Base-by-base conservation (phyloP, 1,140 invertebrate species). In the Caenorhabditis latens region DNA sequence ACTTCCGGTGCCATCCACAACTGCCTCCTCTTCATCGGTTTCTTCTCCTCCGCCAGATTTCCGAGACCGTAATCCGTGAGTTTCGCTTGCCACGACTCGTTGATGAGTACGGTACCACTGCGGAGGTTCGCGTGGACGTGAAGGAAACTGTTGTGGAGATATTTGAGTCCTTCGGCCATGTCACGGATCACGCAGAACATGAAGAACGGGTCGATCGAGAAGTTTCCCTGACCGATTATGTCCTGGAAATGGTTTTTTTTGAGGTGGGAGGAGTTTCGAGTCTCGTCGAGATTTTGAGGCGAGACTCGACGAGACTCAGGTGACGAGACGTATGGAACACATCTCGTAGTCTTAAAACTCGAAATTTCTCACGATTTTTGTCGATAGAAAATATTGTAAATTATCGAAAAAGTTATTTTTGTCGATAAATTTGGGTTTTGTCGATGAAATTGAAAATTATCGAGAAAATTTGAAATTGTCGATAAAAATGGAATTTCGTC, bases 71-170 rank as follows among this genome's bases (percentile, higher is more conserved):
- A 87, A 65, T 89, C 89, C 67, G 84, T 89, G 4, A 89, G 58
- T 82, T 89, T 88, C 16, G 86, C 89, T 67, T 89, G 87, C 89
- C 89, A 89, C 9, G 89, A 63, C 21, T 89, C 88, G 42, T 89
- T 86, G 13, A 89, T 79, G 0, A 89, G 67, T 79, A 89, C 90
- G 53, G 65, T 87, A 57, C 63, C 85, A 32, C 89, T 90, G 16
- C 79, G 46, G 0, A 89, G 84, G 11, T 86, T 88, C 4, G 71
- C 89, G 55, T 89, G 89, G 16, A 85, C 63, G 19, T 82, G 46
- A 2, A 89, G 71, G 43, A 86, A 86, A 32, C 89, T 88, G 24
- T 89, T 40, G 19, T 89, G 89, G 48, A 89, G 82, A 50, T 86
- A 86, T 32, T 88, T 43, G n/a, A 89, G 79, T 0, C 89, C 89